Percentiles rank a stretch among this genome's conserved stretches.
phyloP scores from a whole-genome alignment of 2,888 invertebrate genomes.

The Eupithecia dodoneata region DNA sequence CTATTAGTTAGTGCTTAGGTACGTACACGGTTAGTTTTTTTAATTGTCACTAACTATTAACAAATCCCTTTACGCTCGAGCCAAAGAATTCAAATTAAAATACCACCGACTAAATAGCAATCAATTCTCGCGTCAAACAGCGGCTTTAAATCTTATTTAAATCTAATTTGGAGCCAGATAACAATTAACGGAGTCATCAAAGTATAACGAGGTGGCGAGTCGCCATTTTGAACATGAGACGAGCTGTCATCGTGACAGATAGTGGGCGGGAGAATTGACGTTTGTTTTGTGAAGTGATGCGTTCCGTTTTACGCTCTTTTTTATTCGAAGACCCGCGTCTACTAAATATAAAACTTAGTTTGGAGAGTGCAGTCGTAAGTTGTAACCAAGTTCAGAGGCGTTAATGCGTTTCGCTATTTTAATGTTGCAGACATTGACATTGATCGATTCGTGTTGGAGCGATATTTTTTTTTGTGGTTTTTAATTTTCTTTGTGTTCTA shows the following conservation, averaged over 20 bases:
- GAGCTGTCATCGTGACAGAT: slow-evolving; percentile 61
- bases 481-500: too few species aligned
- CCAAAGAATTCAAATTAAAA: slow-evolving; percentile 45
- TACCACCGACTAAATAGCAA: slow-evolving; percentile 34
- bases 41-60: slow-evolving; percentile 5
- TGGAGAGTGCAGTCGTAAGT: neutral
- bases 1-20: neutral
- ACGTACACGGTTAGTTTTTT: neutral
- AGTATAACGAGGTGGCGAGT: slow-evolving; percentile 59
- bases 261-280: slow-evolving; percentile 58
- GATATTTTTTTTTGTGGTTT: too few species aligned
- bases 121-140: slow-evolving; percentile 28
- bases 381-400: neutral
- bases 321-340: slow-evolving; percentile 3
- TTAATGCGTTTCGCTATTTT: too few species aligned
- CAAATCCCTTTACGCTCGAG: slow-evolving; percentile 6
- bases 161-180: slow-evolving; percentile 72
- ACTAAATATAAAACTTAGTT: neutral
- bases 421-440: too few species aligned
- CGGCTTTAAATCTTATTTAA: slow-evolving; percentile 50
- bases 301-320: slow-evolving; percentile 37
- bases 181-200: slow-evolving; percentile 78
- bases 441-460: too few species aligned
- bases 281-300: slow-evolving; percentile 54
- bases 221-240: slow-evolving; percentile 37